Evolutionary conservation across 2,797 vertebrate species (phyloP).

Genomic region (Silurus lanzhouensis): DNA sequence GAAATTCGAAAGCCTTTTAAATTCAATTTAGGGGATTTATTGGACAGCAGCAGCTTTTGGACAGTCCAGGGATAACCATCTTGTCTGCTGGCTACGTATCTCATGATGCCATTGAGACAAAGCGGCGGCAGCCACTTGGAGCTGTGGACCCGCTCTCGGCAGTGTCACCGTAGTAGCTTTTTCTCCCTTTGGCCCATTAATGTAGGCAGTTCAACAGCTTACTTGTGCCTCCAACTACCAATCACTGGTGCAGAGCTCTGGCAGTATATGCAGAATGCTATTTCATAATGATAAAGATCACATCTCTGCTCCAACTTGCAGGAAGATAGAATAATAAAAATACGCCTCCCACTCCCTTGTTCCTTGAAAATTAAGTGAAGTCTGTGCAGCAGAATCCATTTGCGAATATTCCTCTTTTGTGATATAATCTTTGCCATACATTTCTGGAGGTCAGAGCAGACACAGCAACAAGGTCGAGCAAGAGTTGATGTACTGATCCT

Average conservation of each 20-base stretch:
- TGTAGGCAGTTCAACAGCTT: slow-evolving; percentile 53
- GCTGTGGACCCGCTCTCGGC: slow-evolving; percentile 42
- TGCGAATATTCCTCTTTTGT: slow-evolving; percentile 60
- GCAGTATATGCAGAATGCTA: slow-evolving; percentile 59
- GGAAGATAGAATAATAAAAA: slow-evolving; percentile 46
- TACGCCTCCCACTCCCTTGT: slow-evolving; percentile 39
- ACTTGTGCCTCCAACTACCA: slow-evolving; percentile 54
- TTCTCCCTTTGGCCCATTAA: slow-evolving; percentile 49
- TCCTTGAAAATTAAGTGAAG: slow-evolving; percentile 55
- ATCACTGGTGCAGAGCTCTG: slow-evolving; percentile 35
- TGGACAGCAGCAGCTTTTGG: slow-evolving; percentile 60
- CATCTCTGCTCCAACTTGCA: slow-evolving; percentile 49
- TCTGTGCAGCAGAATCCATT: slow-evolving; percentile 62
- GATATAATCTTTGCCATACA: slow-evolving; percentile 71
- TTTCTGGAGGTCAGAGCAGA: slow-evolving; percentile 68
- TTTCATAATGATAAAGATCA: slow-evolving; percentile 59
- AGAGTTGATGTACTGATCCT: slow-evolving; percentile 59
- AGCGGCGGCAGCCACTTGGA: slow-evolving; percentile 32
- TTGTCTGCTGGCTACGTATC: slow-evolving; percentile 46
- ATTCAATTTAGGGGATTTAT: slow-evolving; percentile 63
- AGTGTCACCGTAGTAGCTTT: slow-evolving; percentile 52
- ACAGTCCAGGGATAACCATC: slow-evolving; percentile 50
- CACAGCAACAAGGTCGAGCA: slow-evolving; percentile 68
- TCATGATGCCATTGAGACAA: slow-evolving; percentile 44
- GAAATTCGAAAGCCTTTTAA: slow-evolving; percentile 60